Conservation (phyloP, 1,140 invertebrate species). For the Zaprionus taronus region DNA sequence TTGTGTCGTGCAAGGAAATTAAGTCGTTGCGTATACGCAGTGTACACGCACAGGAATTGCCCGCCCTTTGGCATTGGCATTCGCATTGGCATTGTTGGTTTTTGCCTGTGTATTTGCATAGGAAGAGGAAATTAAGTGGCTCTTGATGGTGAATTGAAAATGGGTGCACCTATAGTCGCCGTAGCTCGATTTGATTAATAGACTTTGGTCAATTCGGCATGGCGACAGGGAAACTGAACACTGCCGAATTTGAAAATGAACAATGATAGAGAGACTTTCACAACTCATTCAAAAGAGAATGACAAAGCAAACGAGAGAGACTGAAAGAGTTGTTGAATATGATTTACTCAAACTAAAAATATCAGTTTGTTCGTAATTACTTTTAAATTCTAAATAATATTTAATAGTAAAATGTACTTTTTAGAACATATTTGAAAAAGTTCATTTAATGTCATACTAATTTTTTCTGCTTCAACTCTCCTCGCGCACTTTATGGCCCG, state of each 20-base stretch:
- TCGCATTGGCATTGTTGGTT: constrained; percentile 2
- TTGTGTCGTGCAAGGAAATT: constrained; percentile 63
- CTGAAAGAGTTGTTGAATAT: too few relatives aligned
- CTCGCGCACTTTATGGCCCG: too few relatives aligned
- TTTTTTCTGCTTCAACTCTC: too few relatives aligned
- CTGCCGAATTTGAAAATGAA: neutral
- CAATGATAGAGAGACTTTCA: neutral
- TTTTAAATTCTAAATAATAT: too few relatives aligned
- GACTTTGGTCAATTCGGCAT: constrained; percentile 1
- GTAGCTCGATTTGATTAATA: constrained; percentile 35
- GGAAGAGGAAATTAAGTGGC: constrained; percentile 48
- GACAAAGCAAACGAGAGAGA: neutral
- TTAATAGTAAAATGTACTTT: too few relatives aligned
- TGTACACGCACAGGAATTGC: constrained; percentile 40
- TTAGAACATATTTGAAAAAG: too few relatives aligned
- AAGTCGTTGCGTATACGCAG: constrained; percentile 47
- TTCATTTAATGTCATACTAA: too few relatives aligned
- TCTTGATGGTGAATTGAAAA: constrained; percentile 19
- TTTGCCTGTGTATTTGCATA: constrained; percentile 2
- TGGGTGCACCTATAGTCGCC: constrained; percentile 16
- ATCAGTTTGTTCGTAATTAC: too few relatives aligned
- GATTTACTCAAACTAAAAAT: too few relatives aligned
- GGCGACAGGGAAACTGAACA: neutral
- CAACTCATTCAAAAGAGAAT: constrained; percentile 2
- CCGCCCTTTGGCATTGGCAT: constrained; percentile 4